Conservation (phyloP, 2,888 invertebrate species). For the Oscheius sp. region DNA sequence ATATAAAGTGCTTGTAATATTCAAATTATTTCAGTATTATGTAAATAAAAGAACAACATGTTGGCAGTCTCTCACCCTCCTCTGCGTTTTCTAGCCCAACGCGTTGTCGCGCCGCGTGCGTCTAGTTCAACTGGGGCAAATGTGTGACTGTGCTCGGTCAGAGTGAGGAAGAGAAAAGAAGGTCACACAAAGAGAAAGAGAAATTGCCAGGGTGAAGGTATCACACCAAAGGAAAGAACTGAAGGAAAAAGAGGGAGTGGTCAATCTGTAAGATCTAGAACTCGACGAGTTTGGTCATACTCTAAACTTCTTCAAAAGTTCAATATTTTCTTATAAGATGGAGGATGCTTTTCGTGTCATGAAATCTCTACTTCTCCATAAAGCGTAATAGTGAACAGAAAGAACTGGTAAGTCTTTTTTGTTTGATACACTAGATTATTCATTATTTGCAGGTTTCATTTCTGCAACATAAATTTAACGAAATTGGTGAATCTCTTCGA, state of each 20-base stretch:
- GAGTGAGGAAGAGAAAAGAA: slow-evolving; percentile 35
- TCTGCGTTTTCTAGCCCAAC: slow-evolving; percentile 10
- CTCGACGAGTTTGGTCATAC: slow-evolving; percentile 36
- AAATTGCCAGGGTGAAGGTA: slow-evolving; percentile 36
- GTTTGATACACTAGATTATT: slow-evolving; percentile 36
- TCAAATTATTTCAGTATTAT: slow-evolving; percentile 33
- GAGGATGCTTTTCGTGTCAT: slow-evolving; percentile 33
- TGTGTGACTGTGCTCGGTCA: slow-evolving; percentile 31
- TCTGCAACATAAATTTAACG: slow-evolving; percentile 33
- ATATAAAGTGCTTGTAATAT: slow-evolving; percentile 33
- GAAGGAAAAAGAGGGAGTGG: slow-evolving; percentile 40
- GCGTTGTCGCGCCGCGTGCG: slow-evolving; percentile 29
- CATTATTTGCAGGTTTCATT: slow-evolving; percentile 33
- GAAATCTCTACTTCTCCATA: slow-evolving; percentile 36
- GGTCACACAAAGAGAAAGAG: slow-evolving; percentile 38
- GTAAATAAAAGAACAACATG: slow-evolving; percentile 32
- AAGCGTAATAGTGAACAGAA: slow-evolving; percentile 35
- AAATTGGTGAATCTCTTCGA: slow-evolving; percentile 35
- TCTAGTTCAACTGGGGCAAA: too few relatives aligned
- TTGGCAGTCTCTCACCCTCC: too few relatives aligned
- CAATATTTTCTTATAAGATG: slow-evolving; percentile 36
- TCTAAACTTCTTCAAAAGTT: slow-evolving; percentile 31
- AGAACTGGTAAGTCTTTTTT: slow-evolving; percentile 34
- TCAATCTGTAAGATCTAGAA: too few relatives aligned
- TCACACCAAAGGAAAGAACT: slow-evolving; percentile 44